phyloP scores from a whole-genome alignment of 2,113 vertebrate species.

The Galbula dea region DNA sequence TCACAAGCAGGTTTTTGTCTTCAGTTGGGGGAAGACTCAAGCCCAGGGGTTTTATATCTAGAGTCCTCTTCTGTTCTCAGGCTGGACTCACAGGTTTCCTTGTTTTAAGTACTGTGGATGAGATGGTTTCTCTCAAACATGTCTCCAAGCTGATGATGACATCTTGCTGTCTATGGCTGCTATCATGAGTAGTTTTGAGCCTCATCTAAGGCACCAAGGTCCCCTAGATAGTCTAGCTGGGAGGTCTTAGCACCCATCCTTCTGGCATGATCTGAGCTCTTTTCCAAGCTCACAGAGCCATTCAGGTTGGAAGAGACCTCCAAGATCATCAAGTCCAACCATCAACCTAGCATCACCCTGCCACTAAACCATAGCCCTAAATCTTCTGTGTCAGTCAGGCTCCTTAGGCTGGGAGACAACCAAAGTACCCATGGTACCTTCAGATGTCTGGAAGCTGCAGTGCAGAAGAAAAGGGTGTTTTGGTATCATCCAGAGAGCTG shows the following conservation, averaged over 20 bases:
- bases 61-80: not conserved
- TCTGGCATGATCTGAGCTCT: not conserved
- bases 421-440: no score
- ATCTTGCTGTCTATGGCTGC: not conserved
- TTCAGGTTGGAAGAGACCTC: no score
- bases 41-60: not conserved
- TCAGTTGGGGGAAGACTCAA: not conserved
- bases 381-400: no score
- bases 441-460: no score
- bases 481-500: not conserved
- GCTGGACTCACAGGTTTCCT: not conserved
- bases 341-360: no score
- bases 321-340: no score
- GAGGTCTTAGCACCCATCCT: not conserved
- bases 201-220: not conserved
- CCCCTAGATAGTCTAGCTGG: fast-evolving
- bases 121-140: not conserved
- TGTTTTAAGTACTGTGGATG: not conserved
- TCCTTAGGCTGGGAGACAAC: no score
- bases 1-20: not conserved
- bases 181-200: not conserved
- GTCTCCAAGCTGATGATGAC: not conserved
- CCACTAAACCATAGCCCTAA: no score
- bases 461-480: no score
- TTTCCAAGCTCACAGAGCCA: not conserved